Evolutionary conservation across 1,140 invertebrate species (phyloP).

Genomic region (Caerostris darwini): DNA sequence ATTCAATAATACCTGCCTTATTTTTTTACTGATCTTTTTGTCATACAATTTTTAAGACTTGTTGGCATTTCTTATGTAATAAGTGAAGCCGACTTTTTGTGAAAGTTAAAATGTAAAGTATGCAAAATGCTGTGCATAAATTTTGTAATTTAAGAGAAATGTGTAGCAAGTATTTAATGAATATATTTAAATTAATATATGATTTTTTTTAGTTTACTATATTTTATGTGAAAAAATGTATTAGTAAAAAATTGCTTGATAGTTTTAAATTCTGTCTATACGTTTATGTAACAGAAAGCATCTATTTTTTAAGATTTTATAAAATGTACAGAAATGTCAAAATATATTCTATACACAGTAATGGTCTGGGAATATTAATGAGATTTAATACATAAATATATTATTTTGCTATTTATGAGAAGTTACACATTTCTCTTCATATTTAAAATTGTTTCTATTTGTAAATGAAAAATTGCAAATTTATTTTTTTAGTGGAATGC

Average conservation of each 20-base stretch:
- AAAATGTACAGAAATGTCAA: not conserved
- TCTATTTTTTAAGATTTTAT: conserved; percentile 25
- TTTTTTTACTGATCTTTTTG: conserved; percentile 56
- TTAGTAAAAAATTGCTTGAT: not conserved
- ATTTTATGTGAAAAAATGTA: too few relatives aligned
- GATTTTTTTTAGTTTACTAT: too few relatives aligned
- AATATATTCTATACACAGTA: not conserved
- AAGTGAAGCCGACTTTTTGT: not conserved
- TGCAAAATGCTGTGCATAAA: not conserved
- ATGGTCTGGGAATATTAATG: not conserved
- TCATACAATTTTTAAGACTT: not conserved
- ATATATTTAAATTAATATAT: not conserved
- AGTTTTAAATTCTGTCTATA: not conserved
- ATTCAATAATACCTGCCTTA: conserved; percentile 71
- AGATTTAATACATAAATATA: not conserved
- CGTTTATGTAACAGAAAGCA: not conserved
- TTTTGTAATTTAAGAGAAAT: not conserved
- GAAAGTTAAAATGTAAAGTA: not conserved
- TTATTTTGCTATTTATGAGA: not conserved
- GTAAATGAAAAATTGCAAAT: not conserved
- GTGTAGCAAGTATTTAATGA: not conserved
- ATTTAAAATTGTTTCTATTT: conserved; percentile 15
- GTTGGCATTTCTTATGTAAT: not conserved
- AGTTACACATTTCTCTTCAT: conserved; percentile 19
- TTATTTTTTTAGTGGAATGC: conserved; percentile 28